Percentiles rank a stretch among this genome's conserved stretches.
phyloP scores from a whole-genome alignment of 2,888 invertebrate genomes.

The Ectropis crepuscularia region DNA sequence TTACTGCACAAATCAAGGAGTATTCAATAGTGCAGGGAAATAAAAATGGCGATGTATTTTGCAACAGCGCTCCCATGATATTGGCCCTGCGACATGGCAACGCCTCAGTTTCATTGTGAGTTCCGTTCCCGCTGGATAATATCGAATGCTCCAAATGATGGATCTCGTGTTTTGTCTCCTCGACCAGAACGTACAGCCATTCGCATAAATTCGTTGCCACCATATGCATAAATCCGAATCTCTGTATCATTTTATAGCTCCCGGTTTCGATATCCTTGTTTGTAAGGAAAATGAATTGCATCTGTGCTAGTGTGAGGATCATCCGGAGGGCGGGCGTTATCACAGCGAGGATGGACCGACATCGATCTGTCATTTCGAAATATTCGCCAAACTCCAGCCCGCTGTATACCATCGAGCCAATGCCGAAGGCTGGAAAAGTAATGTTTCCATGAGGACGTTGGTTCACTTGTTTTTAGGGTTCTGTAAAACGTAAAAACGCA shows the following conservation, averaged over 20 bases:
- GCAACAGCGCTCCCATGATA: slow-evolving; percentile 89
- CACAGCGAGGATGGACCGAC: slow-evolving; percentile 87
- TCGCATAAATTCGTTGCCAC: slow-evolving; percentile 96
- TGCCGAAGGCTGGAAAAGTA: slow-evolving; percentile 76
- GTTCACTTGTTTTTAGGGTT: background rate
- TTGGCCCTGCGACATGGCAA: slow-evolving; percentile 85
- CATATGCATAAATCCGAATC: slow-evolving; percentile 97
- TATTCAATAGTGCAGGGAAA: slow-evolving; percentile 96
- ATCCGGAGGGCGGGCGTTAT: slow-evolving; percentile 93
- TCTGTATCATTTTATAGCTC: slow-evolving; percentile 88
- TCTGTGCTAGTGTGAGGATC: slow-evolving; percentile 93
- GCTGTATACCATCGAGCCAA: slow-evolving; percentile 89
- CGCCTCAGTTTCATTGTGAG: slow-evolving; percentile 51
- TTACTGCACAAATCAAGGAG: slow-evolving; percentile 95
- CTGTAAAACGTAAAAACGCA: too few relatives aligned
- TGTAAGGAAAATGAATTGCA: slow-evolving; percentile 97
- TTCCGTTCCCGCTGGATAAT: slow-evolving; percentile 43
- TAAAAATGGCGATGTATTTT: slow-evolving; percentile 90
- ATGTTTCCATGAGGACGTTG: background rate
- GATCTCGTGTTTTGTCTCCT: slow-evolving; percentile 95
- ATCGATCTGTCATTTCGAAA: slow-evolving; percentile 88
- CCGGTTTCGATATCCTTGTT: slow-evolving; percentile 88
- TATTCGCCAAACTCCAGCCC: slow-evolving; percentile 90
- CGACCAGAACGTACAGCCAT: slow-evolving; percentile 94
- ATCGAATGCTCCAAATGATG: slow-evolving; percentile 86